These are phyloP conservation scores for Acanthosoma haemorrhoidale DNA, from an alignment of 2,888 invertebrate species.

Conservation along the genomic window DNA sequence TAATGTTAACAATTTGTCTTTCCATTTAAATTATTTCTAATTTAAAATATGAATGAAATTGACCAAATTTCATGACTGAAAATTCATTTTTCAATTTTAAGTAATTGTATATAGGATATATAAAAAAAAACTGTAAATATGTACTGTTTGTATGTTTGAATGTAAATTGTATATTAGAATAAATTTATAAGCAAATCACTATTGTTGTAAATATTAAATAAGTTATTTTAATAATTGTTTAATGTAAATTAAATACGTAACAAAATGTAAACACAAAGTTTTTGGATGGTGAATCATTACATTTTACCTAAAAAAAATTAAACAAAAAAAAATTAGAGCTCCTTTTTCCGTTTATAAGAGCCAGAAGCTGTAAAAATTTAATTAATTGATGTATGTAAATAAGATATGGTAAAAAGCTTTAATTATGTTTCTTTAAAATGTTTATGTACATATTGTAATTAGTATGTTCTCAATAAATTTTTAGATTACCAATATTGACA, in stretches of 20 bases:
- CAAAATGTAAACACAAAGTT: neutral
- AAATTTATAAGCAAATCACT: neutral
- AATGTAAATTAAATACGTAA: neutral
- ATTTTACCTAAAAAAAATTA: neutral
- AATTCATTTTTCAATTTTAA: constrained; percentile 8
- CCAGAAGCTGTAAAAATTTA: neutral
- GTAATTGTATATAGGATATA: constrained; percentile 17
- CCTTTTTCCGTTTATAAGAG: neutral
- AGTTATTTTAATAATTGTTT: constrained; percentile 13
- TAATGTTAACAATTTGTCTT: neutral
- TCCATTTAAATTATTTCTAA: neutral
- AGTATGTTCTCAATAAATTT: constrained; percentile 14
- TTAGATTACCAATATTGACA: constrained; percentile 23
- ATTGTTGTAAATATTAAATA: constrained; percentile 6
- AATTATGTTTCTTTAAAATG: constrained; percentile 13
- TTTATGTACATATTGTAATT: constrained; percentile 26
- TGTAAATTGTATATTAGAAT: constrained; percentile 24
- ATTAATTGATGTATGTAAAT: neutral
- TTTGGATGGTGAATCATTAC: neutral
- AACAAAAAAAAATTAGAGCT: neutral
- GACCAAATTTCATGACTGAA: constrained; percentile 23
- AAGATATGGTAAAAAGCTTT: constrained; percentile 26
- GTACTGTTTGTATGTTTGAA: constrained; percentile 18
- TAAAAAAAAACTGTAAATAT: constrained; percentile 20
- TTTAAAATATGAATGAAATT: neutral